Conservation (phyloP, 2,797 vertebrate genomes). For the Alfaro cultratus region DNA sequence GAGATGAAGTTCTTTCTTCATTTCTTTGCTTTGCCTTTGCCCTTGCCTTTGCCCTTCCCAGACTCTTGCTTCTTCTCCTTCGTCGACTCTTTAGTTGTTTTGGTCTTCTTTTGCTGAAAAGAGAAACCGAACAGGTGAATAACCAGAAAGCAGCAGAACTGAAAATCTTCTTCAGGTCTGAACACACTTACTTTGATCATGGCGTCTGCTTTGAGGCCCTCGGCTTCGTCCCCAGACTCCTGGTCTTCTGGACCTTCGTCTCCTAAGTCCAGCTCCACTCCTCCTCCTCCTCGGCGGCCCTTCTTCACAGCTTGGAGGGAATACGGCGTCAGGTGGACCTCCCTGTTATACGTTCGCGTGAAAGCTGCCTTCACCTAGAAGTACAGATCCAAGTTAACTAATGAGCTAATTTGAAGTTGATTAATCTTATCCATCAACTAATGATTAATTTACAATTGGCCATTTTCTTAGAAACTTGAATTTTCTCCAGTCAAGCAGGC, state of each 20-base stretch:
- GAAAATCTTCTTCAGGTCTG: neutral
- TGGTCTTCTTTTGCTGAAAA: slow-evolving; percentile 88
- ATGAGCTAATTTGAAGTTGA: too few relatives aligned
- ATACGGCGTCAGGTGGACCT: slow-evolving; percentile 90
- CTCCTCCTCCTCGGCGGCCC: slow-evolving; percentile 65
- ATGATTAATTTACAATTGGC: too few relatives aligned
- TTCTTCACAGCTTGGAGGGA: slow-evolving; percentile 86
- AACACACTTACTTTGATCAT: slow-evolving; percentile 92
- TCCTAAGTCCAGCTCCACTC: slow-evolving; percentile 68
- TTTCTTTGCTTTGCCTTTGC: slow-evolving; percentile 71
- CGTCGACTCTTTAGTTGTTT: slow-evolving; percentile 83
- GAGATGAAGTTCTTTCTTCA: slow-evolving; percentile 19
- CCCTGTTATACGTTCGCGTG: slow-evolving; percentile 93
- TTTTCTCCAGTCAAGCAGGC: too few relatives aligned
- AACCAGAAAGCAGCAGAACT: neutral
- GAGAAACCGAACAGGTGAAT: neutral
- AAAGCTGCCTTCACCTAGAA: slow-evolving; percentile 95
- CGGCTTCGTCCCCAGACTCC: slow-evolving; percentile 80
- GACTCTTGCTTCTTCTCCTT: slow-evolving; percentile 83
- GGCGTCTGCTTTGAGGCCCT: slow-evolving; percentile 83
- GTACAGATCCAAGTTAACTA: too few relatives aligned
- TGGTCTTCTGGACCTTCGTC: slow-evolving; percentile 64
- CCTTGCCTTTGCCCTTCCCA: slow-evolving; percentile 84
- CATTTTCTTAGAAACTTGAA: too few relatives aligned
- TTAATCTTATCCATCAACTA: too few relatives aligned